A percentile compares a stretch with the other conserved stretches of the same genome.
Evolutionary conservation across 2,797 vertebrate genomes (phyloP).

Genomic region (Pangasius djambal): DNA sequence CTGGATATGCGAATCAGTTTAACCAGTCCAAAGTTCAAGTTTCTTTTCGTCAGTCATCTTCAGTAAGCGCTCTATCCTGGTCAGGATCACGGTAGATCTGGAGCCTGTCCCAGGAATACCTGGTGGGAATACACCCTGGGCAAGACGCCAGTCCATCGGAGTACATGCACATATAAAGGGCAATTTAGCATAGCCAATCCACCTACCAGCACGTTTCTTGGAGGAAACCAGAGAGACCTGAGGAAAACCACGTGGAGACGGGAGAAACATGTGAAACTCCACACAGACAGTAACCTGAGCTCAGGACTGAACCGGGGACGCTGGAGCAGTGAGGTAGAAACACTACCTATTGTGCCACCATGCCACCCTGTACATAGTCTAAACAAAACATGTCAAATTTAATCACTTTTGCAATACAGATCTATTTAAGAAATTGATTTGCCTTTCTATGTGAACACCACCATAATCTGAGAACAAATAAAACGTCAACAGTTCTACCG

Average conservation of each 20-base stretch:
- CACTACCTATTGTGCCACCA: not conserved
- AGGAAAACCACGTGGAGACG: not conserved
- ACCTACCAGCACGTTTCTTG: not conserved
- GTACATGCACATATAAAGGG: not conserved
- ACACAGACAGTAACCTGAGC: not conserved
- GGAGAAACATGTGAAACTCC: not conserved
- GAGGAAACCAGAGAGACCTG: not conserved
- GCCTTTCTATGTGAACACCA: not conserved
- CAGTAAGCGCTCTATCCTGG: not conserved
- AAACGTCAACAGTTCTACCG: slow-evolving; percentile 46
- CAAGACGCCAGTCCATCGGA: not conserved
- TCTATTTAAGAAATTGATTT: not conserved
- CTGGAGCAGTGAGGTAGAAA: not conserved
- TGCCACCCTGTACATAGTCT: not conserved
- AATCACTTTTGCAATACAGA: not conserved
- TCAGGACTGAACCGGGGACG: not conserved
- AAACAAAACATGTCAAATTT: not conserved
- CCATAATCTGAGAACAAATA: slow-evolving; percentile 43
- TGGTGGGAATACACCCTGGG: not conserved
- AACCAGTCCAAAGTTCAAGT: not conserved
- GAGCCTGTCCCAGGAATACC: not conserved
- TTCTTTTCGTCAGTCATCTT: not conserved
- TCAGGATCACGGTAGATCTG: not conserved
- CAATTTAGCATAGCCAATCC: not conserved
- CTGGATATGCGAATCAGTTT: not conserved